phyloP scores from a whole-genome alignment of 2,797 vertebrate genomes.

The Eulemur rubriventer region DNA sequence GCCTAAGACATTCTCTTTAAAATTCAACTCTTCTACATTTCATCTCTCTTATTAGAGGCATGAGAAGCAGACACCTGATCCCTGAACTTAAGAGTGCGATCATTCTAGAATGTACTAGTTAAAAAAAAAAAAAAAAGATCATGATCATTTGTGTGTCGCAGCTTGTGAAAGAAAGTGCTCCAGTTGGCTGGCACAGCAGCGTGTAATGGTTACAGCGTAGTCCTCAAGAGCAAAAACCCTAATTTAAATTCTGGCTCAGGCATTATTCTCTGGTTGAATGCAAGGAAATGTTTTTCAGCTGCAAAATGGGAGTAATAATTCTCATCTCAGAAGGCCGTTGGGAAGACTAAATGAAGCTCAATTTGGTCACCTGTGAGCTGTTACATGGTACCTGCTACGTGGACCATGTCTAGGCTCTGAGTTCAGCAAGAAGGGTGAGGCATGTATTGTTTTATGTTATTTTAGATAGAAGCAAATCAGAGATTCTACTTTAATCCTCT shows the following conservation, averaged over 20 bases:
- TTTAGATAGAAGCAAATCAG: neutral
- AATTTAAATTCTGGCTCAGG: neutral
- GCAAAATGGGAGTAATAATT: neutral
- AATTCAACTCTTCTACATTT: neutral
- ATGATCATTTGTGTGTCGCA: neutral
- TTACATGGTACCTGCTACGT: rapidly evolving
- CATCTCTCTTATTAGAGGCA: neutral
- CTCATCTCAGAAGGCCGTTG: neutral
- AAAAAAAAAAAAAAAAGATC: neutral
- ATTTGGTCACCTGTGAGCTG: neutral
- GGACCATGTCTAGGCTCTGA: neutral
- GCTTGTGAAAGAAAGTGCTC: neutral
- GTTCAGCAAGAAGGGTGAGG: neutral
- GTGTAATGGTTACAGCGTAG: rapidly evolving
- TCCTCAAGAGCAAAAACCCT: neutral
- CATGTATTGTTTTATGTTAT: neutral
- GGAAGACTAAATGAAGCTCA: neutral
- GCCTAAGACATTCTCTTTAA: neutral
- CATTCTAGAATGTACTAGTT: no score
- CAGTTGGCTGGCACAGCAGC: neutral
- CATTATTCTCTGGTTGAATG: neutral
- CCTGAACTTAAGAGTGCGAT: neutral
- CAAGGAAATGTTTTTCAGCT: neutral
- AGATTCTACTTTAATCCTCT: neutral
- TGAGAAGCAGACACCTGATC: neutral